Conservation (phyloP, 2,113 vertebrate genomes). For the Engraulis encrasicolus region DNA sequence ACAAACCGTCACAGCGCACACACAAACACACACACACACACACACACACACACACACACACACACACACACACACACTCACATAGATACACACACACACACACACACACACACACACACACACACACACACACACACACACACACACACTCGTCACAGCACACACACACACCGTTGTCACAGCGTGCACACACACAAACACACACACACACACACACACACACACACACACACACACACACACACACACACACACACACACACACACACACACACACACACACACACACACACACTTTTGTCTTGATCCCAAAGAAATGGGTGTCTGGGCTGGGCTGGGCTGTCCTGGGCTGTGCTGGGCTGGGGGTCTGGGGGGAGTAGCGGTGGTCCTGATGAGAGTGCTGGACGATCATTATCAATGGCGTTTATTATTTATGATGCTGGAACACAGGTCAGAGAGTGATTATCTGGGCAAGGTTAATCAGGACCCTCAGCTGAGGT, state of each 20-base stretch:
- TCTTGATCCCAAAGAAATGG: neutral
- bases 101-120: too few relatives aligned
- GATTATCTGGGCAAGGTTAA: constrained; percentile 65
- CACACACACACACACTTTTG: constrained; percentile 14
- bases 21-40: too few relatives aligned
- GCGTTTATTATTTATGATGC: constrained; percentile 70
- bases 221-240: constrained; percentile 35
- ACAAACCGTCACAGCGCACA: too few relatives aligned
- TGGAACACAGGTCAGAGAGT: constrained; percentile 63
- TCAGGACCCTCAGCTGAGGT: constrained; percentile 65
- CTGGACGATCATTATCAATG: constrained; percentile 61
- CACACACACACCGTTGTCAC: too few relatives aligned
- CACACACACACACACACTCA: too few relatives aligned
- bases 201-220: constrained; percentile 34
- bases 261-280: constrained; percentile 34
- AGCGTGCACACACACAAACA: constrained; percentile 43
- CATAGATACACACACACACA: too few relatives aligned
- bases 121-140: too few relatives aligned
- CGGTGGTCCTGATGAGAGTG: neutral
- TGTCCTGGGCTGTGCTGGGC: too few relatives aligned
- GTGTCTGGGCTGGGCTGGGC: too few relatives aligned
- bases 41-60: too few relatives aligned
- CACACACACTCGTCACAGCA: too few relatives aligned
- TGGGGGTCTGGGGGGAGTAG: constrained; percentile 45
- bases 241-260: constrained; percentile 34